A percentile compares a stretch with the other conserved stretches of the same genome.
These are phyloP conservation scores for Pterocles burchelli DNA, from an alignment of 2,113 vertebrate genomes.

Conservation along the genomic window DNA sequence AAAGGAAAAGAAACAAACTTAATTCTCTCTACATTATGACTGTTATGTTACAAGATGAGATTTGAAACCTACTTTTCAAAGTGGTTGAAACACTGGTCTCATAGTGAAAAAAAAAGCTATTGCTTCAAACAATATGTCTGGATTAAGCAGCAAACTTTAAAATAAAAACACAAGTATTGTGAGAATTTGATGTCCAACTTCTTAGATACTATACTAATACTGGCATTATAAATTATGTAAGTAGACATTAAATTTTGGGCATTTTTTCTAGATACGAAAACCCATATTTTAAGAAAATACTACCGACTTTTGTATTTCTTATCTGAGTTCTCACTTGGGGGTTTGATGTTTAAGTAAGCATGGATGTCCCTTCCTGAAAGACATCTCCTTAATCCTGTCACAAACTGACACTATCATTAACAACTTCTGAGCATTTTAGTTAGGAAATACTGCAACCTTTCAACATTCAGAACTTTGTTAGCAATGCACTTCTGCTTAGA, in stretches of 20 bases:
- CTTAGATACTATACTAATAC: not conserved
- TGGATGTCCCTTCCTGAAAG: not conserved
- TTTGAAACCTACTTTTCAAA: not conserved
- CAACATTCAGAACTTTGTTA: not conserved
- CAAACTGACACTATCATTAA: not conserved
- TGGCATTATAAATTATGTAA: not conserved
- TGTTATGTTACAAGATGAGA: not conserved
- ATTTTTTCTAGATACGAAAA: not conserved
- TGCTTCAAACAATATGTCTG: not conserved
- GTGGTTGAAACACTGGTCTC: not conserved
- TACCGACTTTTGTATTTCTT: not conserved
- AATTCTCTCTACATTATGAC: not conserved
- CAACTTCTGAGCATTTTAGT: not conserved
- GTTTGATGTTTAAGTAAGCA: accelerated
- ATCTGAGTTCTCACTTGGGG: not conserved
- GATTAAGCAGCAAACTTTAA: not conserved
- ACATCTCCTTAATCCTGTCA: not conserved
- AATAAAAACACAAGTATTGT: not conserved
- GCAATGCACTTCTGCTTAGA: not conserved
- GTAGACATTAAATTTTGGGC: not conserved
- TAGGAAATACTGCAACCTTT: not conserved
- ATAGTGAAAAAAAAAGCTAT: not conserved
- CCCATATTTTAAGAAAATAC: not conserved
- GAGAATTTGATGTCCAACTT: not conserved
- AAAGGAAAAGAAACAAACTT: not conserved